Conservation (phyloP, 2,797 vertebrate species). For the Cynodonichthys magdalenae region DNA sequence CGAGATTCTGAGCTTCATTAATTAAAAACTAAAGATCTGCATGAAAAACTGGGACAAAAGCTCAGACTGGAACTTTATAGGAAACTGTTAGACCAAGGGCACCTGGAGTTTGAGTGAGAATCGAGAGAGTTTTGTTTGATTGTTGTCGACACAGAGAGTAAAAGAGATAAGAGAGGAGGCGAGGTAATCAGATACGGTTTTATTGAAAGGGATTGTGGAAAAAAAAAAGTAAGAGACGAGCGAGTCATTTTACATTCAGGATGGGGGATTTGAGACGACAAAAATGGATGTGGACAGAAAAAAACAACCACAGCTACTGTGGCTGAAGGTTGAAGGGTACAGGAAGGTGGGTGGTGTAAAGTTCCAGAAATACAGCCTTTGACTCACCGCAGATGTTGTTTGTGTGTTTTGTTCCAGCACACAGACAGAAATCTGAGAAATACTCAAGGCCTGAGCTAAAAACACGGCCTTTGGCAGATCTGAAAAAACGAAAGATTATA, state of each 20-base stretch:
- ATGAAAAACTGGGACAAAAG: constrained; percentile 11
- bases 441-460: constrained; percentile 33
- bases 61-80: neutral
- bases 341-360: constrained; percentile 45
- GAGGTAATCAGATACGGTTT: constrained; percentile 25
- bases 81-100: constrained; percentile 10
- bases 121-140: neutral
- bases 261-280: constrained; percentile 10
- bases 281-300: constrained; percentile 26
- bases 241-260: constrained; percentile 1
- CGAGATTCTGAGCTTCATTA: neutral
- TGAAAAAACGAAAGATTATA: constrained; percentile 30
- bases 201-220: constrained; percentile 5
- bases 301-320: constrained; percentile 44
- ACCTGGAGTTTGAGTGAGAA: constrained; percentile 3
- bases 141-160: neutral
- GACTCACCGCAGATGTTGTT: constrained; percentile 57
- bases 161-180: neutral
- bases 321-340: constrained; percentile 38
- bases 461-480: constrained; percentile 33
- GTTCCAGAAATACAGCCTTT: constrained; percentile 54
- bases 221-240: constrained; percentile 6
- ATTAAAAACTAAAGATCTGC: constrained; percentile 24
- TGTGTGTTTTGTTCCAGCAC: constrained; percentile 41
- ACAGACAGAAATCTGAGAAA: constrained; percentile 40